Evolutionary conservation across 35 echinoderm and acorn worm genomes (phyloP).

Genomic region (Amphiura filiformis): DNA sequence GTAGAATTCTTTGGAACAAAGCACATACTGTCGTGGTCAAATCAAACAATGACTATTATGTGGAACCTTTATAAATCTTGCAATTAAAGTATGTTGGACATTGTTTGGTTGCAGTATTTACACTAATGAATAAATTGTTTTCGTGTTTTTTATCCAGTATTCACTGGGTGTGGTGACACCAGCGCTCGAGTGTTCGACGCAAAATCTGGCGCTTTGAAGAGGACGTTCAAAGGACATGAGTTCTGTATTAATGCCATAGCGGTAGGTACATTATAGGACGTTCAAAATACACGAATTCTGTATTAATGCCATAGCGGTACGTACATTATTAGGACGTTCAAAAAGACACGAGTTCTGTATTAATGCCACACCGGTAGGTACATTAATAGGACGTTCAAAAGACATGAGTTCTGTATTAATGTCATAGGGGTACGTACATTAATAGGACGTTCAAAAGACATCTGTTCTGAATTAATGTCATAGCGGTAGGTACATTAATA

Average conservation of each 20-base stretch:
- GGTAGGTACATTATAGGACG: constrained; percentile 69
- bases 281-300: constrained; percentile 86
- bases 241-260: constrained; percentile 60
- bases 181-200: constrained; percentile 79
- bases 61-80: too few relatives aligned
- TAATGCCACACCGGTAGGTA: neutral
- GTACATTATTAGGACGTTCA: neutral
- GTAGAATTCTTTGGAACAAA: too few relatives aligned
- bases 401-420: neutral
- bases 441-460: neutral
- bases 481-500: neutral
- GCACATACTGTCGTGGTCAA: too few relatives aligned
- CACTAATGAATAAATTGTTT: too few relatives aligned
- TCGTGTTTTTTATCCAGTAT: too few relatives aligned
- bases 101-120: too few relatives aligned
- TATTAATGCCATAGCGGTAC: constrained; percentile 76
- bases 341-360: neutral
- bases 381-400: neutral
- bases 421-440: neutral
- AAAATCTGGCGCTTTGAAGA: constrained; percentile 91
- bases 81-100: too few relatives aligned
- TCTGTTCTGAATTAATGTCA: neutral
- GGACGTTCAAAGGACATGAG: constrained; percentile 93
- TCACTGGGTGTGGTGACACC: constrained; percentile 90
- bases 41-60: too few relatives aligned